Conservation (phyloP, 2,113 vertebrate genomes). For the Marmota flaviventris region DNA sequence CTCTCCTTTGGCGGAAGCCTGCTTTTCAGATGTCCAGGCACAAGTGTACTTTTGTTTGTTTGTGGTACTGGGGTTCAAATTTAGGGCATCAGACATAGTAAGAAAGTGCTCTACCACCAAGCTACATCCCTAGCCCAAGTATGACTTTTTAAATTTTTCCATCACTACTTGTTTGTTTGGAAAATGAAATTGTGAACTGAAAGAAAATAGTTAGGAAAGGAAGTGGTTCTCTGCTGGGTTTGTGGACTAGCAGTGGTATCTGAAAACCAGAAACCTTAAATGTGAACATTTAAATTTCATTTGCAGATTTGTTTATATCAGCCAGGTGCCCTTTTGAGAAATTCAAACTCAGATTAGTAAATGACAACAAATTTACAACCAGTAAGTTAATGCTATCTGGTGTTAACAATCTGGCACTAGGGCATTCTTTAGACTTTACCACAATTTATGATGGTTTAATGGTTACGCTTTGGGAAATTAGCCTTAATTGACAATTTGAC, state of each 20-base stretch:
- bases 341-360: constrained; percentile 57
- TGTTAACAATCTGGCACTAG: neutral
- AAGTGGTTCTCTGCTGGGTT: neutral
- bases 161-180: neutral
- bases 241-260: neutral
- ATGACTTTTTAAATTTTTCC: constrained; percentile 24
- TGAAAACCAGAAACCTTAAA: constrained; percentile 33
- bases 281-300: neutral
- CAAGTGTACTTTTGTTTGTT: neutral
- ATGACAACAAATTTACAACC: neutral
- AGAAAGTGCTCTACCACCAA: neutral
- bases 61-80: neutral
- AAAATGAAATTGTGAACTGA: constrained; percentile 38
- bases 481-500: neutral
- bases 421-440: constrained; percentile 19
- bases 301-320: constrained; percentile 38
- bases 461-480: neutral
- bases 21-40: constrained; percentile 20
- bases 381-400: constrained; percentile 30
- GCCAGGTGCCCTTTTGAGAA: neutral
- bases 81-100: neutral
- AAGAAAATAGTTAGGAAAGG: constrained; percentile 35
- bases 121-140: neutral
- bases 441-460: constrained; percentile 45
- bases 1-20: neutral